Conservation (phyloP, 1,140 invertebrate genomes). For the Nasonia giraulti region DNA sequence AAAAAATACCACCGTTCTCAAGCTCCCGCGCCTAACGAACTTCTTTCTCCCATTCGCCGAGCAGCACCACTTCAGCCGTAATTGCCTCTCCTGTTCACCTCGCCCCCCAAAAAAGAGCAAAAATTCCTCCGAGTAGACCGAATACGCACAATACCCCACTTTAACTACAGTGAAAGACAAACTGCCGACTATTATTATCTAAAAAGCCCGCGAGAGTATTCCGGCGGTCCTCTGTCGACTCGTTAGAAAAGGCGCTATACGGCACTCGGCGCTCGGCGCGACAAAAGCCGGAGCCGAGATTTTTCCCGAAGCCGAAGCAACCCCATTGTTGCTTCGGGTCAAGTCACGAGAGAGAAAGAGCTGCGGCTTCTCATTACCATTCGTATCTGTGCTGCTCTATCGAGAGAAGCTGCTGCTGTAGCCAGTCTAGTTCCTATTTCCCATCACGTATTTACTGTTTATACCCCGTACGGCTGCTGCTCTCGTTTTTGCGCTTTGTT, state of each 20-base stretch:
- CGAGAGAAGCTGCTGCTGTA: conserved; percentile 43
- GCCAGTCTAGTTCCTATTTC: conserved; percentile 64
- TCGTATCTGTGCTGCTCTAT: conserved; percentile 57
- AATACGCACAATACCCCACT: no score
- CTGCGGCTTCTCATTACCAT: conserved; percentile 62
- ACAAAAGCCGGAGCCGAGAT: conserved; percentile 44
- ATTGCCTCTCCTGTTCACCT: neutral
- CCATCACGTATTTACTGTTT: conserved; percentile 55
- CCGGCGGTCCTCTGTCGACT: no score
- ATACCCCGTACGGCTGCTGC: neutral
- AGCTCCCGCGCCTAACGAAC: no score
- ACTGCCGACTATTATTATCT: neutral
- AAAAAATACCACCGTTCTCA: no score
- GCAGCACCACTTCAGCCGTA: neutral
- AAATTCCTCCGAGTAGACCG: neutral
- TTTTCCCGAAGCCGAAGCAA: conserved; percentile 56
- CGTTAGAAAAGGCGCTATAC: neutral
- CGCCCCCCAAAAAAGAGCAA: no score
- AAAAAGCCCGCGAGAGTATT: neutral
- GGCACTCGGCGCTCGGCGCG: neutral
- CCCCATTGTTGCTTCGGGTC: conserved; percentile 65
- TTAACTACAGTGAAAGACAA: no score
- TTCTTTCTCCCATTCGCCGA: no score
- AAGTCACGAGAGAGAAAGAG: conserved; percentile 60
- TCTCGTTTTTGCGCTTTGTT: neutral